phyloP scores from a whole-genome alignment of 2,797 vertebrate species.

The Poliocrania exsul region DNA sequence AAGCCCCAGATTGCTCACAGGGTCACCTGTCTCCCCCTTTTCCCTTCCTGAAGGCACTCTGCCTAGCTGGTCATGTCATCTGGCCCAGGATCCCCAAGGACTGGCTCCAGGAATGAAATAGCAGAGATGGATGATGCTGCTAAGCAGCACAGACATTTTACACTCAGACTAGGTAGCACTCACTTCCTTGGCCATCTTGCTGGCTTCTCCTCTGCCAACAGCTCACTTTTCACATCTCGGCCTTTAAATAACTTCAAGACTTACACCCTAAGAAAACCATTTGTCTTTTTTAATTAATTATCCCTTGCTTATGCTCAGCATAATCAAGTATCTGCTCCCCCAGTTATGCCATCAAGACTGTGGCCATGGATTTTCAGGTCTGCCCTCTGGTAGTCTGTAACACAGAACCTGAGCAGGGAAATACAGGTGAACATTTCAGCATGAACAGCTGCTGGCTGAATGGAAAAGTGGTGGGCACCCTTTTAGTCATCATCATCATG shows the following conservation, averaged over 20 bases:
- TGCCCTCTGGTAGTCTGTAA: neutral
- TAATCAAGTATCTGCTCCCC: neutral
- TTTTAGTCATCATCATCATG: neutral
- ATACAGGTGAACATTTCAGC: neutral
- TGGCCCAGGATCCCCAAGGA: neutral
- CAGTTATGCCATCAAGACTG: neutral
- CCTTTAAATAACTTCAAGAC: neutral
- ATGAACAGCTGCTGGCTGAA: neutral
- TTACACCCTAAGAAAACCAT: neutral
- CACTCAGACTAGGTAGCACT: neutral
- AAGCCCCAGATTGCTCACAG: neutral
- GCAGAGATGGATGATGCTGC: neutral
- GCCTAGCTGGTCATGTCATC: neutral
- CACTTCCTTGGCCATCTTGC: neutral
- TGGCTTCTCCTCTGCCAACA: neutral
- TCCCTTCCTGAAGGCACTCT: neutral
- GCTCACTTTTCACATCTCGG: neutral
- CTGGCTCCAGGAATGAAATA: neutral
- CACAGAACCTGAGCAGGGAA: neutral
- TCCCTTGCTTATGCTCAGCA: neutral
- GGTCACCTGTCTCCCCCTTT: neutral
- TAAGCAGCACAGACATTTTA: neutral
- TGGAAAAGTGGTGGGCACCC: neutral
- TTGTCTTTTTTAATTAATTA: neutral
- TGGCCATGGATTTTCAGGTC: neutral